phyloP scores from a whole-genome alignment of 2,888 invertebrate genomes.

The Machimus atricapillus region DNA sequence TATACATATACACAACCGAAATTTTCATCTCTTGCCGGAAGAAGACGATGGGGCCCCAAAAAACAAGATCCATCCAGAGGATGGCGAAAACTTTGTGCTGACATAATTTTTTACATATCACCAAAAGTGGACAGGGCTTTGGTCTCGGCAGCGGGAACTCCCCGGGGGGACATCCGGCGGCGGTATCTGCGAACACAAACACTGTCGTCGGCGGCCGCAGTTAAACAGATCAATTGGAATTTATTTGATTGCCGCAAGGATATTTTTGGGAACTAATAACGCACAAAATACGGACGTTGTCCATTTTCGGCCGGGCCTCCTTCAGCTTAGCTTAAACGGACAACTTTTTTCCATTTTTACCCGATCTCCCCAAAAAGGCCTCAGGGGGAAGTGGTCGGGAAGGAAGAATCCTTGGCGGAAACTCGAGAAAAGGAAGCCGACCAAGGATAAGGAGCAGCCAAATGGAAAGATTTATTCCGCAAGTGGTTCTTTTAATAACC shows the following conservation, averaged over 20 bases:
- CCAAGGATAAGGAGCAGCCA: background rate
- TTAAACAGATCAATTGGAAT: constrained; percentile 26
- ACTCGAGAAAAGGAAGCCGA: background rate
- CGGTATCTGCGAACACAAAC: background rate
- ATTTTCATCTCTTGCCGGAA: constrained; percentile 15
- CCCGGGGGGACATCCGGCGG: background rate
- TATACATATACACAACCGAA: background rate
- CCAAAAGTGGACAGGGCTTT: background rate
- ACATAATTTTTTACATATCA: constrained; percentile 34
- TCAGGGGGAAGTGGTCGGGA: background rate
- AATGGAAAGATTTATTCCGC: constrained; percentile 26
- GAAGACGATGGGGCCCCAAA: background rate
- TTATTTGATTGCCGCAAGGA: constrained; percentile 14
- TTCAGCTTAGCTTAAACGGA: background rate
- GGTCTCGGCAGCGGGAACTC: too few relatives aligned
- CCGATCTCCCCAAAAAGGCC: background rate
- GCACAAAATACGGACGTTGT: background rate
- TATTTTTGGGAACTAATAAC: constrained; percentile 11
- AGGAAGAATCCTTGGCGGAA: background rate
- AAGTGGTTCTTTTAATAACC: background rate
- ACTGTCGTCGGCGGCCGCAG: background rate
- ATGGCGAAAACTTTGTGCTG: constrained; percentile 20
- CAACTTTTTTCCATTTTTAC: background rate
- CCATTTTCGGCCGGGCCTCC: background rate
- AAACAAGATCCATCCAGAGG: background rate